Percentiles rank a stretch among this genome's conserved stretches.
Evolutionary conservation across 1,140 invertebrate species (phyloP).

Genomic region (Magallana angulata): DNA sequence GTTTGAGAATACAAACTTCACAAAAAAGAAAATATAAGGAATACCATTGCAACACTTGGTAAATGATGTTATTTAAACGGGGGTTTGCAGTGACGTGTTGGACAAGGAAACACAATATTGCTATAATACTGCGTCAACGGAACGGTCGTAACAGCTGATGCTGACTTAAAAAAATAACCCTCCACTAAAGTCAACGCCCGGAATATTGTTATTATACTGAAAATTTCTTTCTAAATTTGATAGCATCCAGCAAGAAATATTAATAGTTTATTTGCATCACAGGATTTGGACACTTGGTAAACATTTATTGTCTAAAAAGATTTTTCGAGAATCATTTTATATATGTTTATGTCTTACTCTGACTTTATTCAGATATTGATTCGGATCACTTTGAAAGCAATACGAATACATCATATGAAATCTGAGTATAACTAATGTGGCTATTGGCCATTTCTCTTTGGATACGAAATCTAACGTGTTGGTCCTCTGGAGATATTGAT

Average conservation of each 20-base stretch:
- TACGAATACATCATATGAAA: conserved; percentile 33
- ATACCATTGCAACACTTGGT: no score
- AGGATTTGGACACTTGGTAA: conserved; percentile 5
- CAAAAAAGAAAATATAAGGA: no score
- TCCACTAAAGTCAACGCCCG: neutral
- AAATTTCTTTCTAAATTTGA: conserved; percentile 11
- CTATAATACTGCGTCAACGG: no score
- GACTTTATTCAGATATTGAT: neutral
- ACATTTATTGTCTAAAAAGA: neutral
- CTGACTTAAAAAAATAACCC: neutral
- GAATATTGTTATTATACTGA: neutral
- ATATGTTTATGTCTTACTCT: conserved; percentile 13
- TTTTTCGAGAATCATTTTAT: neutral
- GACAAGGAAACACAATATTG: no score
- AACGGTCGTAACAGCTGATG: no score
- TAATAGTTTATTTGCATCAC: neutral
- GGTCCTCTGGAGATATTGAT: conserved; percentile 6
- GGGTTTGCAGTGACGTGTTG: no score
- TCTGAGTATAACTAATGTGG: conserved; percentile 24
- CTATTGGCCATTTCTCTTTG: conserved; percentile 2
- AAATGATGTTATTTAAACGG: no score
- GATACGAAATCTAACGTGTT: conserved; percentile 4
- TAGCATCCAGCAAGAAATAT: neutral
- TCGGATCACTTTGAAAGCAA: neutral
- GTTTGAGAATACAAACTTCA: no score